phyloP scores from a whole-genome alignment of 2,113 vertebrate genomes.

The Rallus limicola region DNA sequence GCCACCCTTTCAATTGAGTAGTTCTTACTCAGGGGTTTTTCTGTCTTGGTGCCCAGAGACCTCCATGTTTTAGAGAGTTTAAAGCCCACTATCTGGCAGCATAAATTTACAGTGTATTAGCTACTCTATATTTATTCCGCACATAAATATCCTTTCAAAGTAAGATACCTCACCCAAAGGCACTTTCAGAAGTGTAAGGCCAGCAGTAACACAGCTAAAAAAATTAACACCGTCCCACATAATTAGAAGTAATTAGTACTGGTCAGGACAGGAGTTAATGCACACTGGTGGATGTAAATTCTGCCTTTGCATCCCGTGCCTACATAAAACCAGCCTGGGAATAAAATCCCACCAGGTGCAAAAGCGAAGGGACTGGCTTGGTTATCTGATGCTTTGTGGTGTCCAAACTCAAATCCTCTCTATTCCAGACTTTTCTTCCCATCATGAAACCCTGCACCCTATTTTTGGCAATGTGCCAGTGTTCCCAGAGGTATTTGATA shows the following conservation, averaged over 20 bases:
- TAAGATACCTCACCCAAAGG: slow-evolving; percentile 52
- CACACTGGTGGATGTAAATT: slow-evolving; percentile 28
- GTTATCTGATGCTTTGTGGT: not conserved
- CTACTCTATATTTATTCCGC: slow-evolving; percentile 40
- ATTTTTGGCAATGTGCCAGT: not conserved
- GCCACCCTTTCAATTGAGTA: slow-evolving; percentile 53
- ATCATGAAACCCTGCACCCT: not conserved
- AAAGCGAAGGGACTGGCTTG: not conserved
- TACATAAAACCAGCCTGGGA: not conserved
- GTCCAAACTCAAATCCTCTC: not conserved
- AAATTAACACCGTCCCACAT: slow-evolving; percentile 61
- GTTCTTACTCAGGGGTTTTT: slow-evolving; percentile 18
- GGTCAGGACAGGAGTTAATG: slow-evolving; percentile 61
- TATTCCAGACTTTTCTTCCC: not conserved
- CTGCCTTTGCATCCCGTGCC: not conserved
- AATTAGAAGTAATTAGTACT: slow-evolving; percentile 44
- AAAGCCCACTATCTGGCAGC: not conserved
- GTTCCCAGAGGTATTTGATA: not conserved
- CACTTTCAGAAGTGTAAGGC: slow-evolving; percentile 55
- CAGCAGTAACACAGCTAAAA: not conserved
- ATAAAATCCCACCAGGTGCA: not conserved
- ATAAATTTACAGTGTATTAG: slow-evolving; percentile 28
- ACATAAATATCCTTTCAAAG: slow-evolving; percentile 52
- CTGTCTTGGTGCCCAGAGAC: slow-evolving; percentile 9
- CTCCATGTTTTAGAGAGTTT: not conserved